These are phyloP conservation scores for Anguilla obscura DNA, from an alignment of 2,797 vertebrate species.

Conservation along the genomic window DNA sequence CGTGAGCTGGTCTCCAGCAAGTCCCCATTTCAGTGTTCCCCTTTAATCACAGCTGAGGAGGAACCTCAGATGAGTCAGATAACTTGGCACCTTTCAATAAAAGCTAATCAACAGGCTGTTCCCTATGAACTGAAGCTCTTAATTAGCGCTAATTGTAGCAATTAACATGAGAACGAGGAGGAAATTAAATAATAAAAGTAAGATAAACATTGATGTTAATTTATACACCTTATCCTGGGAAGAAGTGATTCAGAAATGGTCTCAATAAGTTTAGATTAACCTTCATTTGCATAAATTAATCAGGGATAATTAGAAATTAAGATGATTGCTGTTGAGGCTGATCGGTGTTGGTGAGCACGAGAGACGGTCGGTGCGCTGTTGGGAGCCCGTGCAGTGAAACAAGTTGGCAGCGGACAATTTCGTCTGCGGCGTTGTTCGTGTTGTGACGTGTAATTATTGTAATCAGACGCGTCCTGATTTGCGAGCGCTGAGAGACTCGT, in stretches of 20 bases:
- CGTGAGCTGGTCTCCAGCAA: background rate
- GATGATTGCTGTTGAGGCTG: conserved; percentile 63
- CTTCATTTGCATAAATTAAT: conserved; percentile 72
- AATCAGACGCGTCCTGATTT: conserved; percentile 38
- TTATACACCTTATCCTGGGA: conserved; percentile 59
- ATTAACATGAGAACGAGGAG: conserved; percentile 86
- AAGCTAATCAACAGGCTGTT: conserved; percentile 67
- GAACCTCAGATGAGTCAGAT: conserved; percentile 30
- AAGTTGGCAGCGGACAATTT: conserved; percentile 42
- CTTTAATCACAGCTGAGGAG: conserved; percentile 14
- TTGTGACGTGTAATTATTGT: conserved; percentile 47
- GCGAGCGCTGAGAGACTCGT: background rate
- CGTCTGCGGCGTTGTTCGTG: conserved; percentile 34
- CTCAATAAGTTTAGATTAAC: conserved; percentile 68
- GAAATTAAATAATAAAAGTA: conserved; percentile 71
- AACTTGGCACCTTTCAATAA: conserved; percentile 49
- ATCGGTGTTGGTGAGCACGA: conserved; percentile 38
- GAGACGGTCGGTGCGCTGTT: background rate
- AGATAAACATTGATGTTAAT: conserved; percentile 76
- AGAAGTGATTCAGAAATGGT: conserved; percentile 54
- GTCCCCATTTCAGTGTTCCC: background rate
- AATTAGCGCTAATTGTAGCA: conserved; percentile 86
- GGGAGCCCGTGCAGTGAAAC: conserved; percentile 19
- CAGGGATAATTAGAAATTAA: conserved; percentile 65
- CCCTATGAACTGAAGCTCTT: conserved; percentile 73